phyloP scores from a whole-genome alignment of 2,888 invertebrate genomes.

The Zygaena filipendulae region DNA sequence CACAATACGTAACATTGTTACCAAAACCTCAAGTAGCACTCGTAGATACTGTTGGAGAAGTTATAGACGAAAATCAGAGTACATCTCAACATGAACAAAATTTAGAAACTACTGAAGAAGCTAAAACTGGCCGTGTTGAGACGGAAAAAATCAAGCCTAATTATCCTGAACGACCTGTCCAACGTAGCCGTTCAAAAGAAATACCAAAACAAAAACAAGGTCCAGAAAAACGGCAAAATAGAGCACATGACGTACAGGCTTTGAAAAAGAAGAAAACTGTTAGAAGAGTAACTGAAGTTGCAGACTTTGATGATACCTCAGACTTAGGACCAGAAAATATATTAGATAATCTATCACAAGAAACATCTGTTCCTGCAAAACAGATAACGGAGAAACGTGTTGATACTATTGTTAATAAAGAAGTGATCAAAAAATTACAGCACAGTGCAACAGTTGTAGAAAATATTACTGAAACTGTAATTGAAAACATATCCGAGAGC shows the following conservation, averaged over 20 bases:
- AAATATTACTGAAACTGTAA: slow-evolving; percentile 24
- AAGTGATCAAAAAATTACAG: slow-evolving; percentile 33
- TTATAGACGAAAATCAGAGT: slow-evolving; percentile 37
- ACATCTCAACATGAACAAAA: slow-evolving; percentile 27
- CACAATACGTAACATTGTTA: slow-evolving; percentile 30
- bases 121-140: slow-evolving; percentile 24
- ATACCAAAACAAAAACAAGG: slow-evolving; percentile 47
- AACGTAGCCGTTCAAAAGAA: slow-evolving; percentile 47
- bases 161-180: slow-evolving; percentile 23
- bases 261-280: slow-evolving; percentile 45
- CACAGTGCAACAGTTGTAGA: slow-evolving; percentile 39
- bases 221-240: slow-evolving; percentile 45
- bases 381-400: slow-evolving; percentile 11
- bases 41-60: slow-evolving; percentile 44
- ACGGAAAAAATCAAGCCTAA: slow-evolving; percentile 21
- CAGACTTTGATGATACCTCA: slow-evolving; percentile 44
- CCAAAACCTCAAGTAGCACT: slow-evolving; percentile 51
- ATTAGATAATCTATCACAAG: slow-evolving; percentile 2
- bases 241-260: slow-evolving; percentile 36
- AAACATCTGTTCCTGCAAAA: neutral
- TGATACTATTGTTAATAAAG: slow-evolving; percentile 17
- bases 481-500: slow-evolving; percentile 18
- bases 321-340: slow-evolving; percentile 19
- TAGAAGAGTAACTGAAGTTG: slow-evolving; percentile 50
- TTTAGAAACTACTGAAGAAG: slow-evolving; percentile 23